Percentiles rank a stretch among this genome's conserved stretches.
Evolutionary conservation across 2,113 vertebrate species (phyloP).

Genomic region (Brachyhypopomus occidentalis): DNA sequence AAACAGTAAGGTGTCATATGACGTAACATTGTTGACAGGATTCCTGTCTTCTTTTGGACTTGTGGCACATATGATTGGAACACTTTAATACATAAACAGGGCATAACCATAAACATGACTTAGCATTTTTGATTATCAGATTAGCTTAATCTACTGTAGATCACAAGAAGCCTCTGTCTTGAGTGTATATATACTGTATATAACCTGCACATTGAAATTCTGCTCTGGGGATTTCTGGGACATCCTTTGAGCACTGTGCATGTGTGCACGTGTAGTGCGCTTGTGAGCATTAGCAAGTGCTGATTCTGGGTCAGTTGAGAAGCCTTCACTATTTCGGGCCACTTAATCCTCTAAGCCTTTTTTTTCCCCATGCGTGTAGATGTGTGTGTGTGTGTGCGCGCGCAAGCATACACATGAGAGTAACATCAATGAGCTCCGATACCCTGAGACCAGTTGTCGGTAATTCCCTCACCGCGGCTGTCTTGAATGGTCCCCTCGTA

Average conservation of each 20-base stretch:
- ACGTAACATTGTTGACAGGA: conserved; percentile 8
- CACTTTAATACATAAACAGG: conserved; percentile 29
- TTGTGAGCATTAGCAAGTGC: conserved; percentile 46
- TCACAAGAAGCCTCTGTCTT: neutral
- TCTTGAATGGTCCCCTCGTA: conserved; percentile 35
- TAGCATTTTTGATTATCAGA: conserved; percentile 57
- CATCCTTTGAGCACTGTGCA: neutral
- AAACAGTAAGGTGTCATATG: neutral
- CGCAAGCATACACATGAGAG: conserved; percentile 44
- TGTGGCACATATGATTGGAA: neutral
- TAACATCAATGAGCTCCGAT: conserved; percentile 65
- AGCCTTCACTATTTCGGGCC: conserved; percentile 71
- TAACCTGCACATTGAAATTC: neutral
- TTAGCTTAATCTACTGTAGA: conserved; percentile 45
- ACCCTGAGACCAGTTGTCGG: conserved; percentile 64
- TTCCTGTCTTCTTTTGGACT: neutral
- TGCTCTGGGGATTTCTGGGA: neutral
- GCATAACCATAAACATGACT: conserved; percentile 48
- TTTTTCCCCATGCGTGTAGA: conserved; percentile 55
- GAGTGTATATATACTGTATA: too few relatives aligned
- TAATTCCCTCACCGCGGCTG: conserved; percentile 69
- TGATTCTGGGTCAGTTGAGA: conserved; percentile 73
- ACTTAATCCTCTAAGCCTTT: conserved; percentile 66
- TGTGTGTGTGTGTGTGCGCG: conserved; percentile 15
- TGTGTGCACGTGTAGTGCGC: conserved; percentile 13